Evolutionary conservation across 1,140 invertebrate genomes (phyloP).

Genomic region (Magallana gigas): DNA sequence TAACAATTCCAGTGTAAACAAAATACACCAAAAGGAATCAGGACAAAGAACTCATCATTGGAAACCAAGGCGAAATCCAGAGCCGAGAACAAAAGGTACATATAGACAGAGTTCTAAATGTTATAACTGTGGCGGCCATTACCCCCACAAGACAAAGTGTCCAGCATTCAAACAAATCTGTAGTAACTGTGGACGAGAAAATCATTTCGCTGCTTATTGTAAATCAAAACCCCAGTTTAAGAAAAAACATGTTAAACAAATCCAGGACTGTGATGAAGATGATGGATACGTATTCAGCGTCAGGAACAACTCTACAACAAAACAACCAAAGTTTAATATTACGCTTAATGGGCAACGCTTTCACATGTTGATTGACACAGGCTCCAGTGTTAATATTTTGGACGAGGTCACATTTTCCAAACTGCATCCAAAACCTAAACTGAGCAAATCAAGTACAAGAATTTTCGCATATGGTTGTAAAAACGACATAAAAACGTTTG

Average conservation of each 20-base stretch:
- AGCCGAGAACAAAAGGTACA: not conserved
- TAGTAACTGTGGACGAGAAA: not conserved
- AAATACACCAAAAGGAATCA: not conserved
- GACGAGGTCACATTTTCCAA: not conserved
- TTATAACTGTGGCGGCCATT: no score
- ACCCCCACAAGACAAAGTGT: no score
- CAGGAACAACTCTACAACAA: no score
- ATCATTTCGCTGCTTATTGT: not conserved
- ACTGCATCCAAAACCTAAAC: constrained; percentile 34
- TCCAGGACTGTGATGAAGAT: no score
- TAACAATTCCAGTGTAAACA: no score
- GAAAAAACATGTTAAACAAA: no score
- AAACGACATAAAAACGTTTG: not conserved
- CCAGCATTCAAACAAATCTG: not conserved
- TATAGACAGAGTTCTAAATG: no score
- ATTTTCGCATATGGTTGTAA: constrained; percentile 36
- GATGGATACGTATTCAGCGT: no score
- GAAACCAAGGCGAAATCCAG: not conserved
- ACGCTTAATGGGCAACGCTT: constrained; percentile 6
- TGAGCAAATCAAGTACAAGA: not conserved
- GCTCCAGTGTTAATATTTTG: constrained; percentile 29
- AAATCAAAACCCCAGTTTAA: not conserved
- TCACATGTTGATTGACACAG: constrained; percentile 34
- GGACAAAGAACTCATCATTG: not conserved
- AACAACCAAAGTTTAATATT: no score